A percentile compares a stretch with the other conserved stretches of the same genome.
phyloP scores from a whole-genome alignment of 1,140 invertebrate genomes.

The Nymphalis io region DNA sequence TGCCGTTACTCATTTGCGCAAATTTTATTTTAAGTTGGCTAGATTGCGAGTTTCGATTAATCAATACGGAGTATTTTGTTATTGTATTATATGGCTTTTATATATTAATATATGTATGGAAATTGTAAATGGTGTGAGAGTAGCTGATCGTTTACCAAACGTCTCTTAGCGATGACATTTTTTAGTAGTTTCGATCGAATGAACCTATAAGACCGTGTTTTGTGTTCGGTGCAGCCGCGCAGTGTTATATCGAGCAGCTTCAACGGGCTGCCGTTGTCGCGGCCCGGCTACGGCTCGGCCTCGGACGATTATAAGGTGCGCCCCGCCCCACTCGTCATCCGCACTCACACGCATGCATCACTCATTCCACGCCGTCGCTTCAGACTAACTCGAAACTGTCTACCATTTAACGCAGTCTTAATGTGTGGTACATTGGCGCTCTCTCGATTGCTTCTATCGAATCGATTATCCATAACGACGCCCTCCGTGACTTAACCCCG shows the following conservation, averaged over 20 bases:
- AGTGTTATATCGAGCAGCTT: conserved; percentile 63
- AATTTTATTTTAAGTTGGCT: too few species aligned
- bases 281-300: conserved; percentile 59
- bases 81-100: background rate
- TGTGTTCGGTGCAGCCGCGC: conserved; percentile 55
- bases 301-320: conserved; percentile 62
- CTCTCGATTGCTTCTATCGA: conserved; percentile 13
- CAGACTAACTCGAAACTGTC: background rate
- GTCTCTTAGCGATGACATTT: background rate
- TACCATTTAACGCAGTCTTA: conserved; percentile 5
- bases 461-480: conserved; percentile 9
- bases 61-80: background rate
- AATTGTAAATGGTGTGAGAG: conserved; percentile 38
- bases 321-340: background rate
- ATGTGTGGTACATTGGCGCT: background rate
- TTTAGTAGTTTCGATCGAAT: background rate
- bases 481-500: conserved; percentile 7
- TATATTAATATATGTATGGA: conserved; percentile 4
- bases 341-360: conserved; percentile 7
- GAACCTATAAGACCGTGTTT: conserved; percentile 9
- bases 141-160: background rate
- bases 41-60: too few species aligned
- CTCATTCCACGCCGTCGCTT: background rate
- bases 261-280: conserved; percentile 67
- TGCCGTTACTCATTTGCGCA: too few species aligned